phyloP scores from a whole-genome alignment of 2,888 invertebrate species.

The Lymantria monacha region DNA sequence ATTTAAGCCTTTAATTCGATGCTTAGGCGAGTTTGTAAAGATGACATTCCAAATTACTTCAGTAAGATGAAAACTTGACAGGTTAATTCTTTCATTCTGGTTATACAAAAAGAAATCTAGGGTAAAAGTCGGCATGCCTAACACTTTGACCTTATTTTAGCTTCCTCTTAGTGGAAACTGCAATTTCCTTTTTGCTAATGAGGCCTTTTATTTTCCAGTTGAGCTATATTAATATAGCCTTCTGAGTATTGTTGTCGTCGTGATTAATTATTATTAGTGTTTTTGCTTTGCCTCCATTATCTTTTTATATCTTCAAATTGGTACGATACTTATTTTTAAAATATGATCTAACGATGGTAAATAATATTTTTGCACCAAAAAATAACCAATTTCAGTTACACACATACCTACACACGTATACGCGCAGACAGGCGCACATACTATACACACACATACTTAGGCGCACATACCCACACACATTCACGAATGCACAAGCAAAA shows the following conservation, averaged over 20 bases:
- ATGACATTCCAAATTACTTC: not conserved
- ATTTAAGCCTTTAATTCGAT: not conserved
- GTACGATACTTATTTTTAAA: no score
- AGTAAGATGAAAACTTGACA: not conserved
- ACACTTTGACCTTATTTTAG: conserved; percentile 77
- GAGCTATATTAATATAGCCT: conserved; percentile 18
- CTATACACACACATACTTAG: no score
- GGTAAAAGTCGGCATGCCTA: conserved; percentile 55
- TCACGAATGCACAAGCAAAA: no score
- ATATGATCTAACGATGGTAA: no score
- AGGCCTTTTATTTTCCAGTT: conserved; percentile 69
- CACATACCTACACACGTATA: no score
- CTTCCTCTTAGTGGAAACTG: conserved; percentile 67
- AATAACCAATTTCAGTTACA: no score
- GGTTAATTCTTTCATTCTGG: not conserved
- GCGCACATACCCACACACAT: no score
- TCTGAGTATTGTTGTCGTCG: conserved; percentile 23
- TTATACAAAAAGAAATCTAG: conserved; percentile 15
- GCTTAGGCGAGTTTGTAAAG: not conserved
- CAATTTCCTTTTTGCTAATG: conserved; percentile 80
- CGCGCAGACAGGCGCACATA: no score
- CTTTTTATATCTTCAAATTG: no score
- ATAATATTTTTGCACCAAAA: no score
- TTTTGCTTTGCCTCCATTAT: conserved; percentile 3
- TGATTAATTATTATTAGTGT: conserved; percentile 16